Evolutionary conservation across 1,140 invertebrate species (phyloP).

Genomic region (Magallana gigas): DNA sequence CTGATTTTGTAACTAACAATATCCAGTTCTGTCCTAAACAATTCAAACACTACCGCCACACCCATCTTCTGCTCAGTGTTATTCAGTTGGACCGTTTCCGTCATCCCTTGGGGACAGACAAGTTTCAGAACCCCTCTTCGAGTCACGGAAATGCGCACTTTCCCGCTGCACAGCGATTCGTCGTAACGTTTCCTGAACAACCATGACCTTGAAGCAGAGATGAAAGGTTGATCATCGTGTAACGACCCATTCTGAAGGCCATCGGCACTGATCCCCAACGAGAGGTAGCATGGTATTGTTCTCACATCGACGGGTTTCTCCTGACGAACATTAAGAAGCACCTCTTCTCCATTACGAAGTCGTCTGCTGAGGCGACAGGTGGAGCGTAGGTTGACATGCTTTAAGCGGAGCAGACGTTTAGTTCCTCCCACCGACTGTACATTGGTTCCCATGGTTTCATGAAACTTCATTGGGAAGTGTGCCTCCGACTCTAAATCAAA

Average conservation of each 20-base stretch:
- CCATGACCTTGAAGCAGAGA: slow-evolving; percentile 20
- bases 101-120: background rate
- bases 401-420: slow-evolving; percentile 1
- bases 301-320: background rate
- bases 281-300: background rate
- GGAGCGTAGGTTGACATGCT: background rate
- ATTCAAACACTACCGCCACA: slow-evolving; percentile 14
- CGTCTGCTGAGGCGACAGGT: slow-evolving; percentile 27
- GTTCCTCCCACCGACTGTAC: background rate
- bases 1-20: slow-evolving; percentile 30
- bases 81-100: background rate
- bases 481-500: background rate
- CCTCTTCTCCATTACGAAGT: slow-evolving; percentile 17
- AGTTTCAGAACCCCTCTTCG: background rate
- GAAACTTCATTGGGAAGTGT: background rate
- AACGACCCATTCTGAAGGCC: slow-evolving; percentile 34
- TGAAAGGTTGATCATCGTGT: slow-evolving; percentile 25
- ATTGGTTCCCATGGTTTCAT: slow-evolving; percentile 23
- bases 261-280: slow-evolving; percentile 3
- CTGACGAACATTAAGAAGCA: background rate
- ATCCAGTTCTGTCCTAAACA: slow-evolving; percentile 9
- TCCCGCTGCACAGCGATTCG: background rate
- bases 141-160: background rate
- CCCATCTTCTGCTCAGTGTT: slow-evolving; percentile 13
- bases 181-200: background rate